Evolutionary conservation across 2,797 vertebrate genomes (phyloP).

Genomic region (Melanotaenia pygmaea): DNA sequence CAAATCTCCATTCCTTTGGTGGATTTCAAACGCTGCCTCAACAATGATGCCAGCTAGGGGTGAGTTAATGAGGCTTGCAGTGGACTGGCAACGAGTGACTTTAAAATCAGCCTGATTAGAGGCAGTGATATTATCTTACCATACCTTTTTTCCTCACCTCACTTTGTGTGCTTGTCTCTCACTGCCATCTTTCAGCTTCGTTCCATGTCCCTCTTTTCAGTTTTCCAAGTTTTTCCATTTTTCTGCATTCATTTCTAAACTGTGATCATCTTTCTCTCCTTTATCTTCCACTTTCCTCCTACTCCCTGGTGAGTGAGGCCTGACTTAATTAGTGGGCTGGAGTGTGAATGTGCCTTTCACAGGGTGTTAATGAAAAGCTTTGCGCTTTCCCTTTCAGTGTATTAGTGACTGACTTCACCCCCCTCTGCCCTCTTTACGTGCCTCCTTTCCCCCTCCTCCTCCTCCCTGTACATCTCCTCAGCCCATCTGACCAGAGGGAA

Average conservation of each 20-base stretch:
- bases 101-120: constrained; percentile 90
- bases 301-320: constrained; percentile 87
- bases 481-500: constrained; percentile 79
- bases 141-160: constrained; percentile 52
- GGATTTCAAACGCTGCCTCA: constrained; percentile 89
- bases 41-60: constrained; percentile 92
- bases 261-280: constrained; percentile 42
- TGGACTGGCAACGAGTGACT: constrained; percentile 86
- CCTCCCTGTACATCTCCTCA: constrained; percentile 64
- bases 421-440: constrained; percentile 63
- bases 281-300: constrained; percentile 53
- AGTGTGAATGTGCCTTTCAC: constrained; percentile 92
- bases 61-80: constrained; percentile 90
- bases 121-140: constrained; percentile 68
- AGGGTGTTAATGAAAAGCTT: constrained; percentile 95
- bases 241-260: constrained; percentile 28
- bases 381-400: constrained; percentile 86
- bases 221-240: constrained; percentile 49
- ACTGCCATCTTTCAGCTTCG: constrained; percentile 44
- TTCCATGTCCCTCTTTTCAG: constrained; percentile 47
- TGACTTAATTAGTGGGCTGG: constrained; percentile 93
- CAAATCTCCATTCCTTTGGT: constrained; percentile 93
- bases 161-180: constrained; percentile 21
- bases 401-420: constrained; percentile 80
- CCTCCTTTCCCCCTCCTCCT: constrained; percentile 65